These are phyloP conservation scores for Mionectes macconnelli DNA, from an alignment of 2,113 vertebrate genomes.

Conservation along the genomic window DNA sequence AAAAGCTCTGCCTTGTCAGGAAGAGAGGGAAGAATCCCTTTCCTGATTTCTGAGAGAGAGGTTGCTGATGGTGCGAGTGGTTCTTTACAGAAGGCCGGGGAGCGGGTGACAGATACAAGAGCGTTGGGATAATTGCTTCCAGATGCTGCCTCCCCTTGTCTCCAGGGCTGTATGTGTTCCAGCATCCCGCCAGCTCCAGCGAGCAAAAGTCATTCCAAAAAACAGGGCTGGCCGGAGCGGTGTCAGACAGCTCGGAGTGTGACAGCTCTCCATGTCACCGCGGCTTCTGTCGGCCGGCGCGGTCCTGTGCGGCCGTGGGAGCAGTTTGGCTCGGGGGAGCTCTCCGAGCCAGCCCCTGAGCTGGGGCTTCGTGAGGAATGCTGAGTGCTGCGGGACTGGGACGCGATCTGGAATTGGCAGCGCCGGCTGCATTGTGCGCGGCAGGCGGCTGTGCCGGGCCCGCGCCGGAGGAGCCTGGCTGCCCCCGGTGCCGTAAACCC, in stretches of 20 bases:
- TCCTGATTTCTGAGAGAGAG: not conserved
- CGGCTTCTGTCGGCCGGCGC: not conserved
- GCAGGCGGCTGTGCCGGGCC: not conserved
- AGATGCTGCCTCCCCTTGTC: not conserved
- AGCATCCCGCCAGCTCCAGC: not conserved
- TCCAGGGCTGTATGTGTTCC: not conserved
- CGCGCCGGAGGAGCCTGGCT: not conserved
- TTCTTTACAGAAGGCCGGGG: not conserved
- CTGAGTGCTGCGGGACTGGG: accelerated
- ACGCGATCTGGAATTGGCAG: not conserved
- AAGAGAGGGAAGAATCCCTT: not conserved
- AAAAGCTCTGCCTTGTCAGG: not conserved
- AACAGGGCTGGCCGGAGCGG: accelerated
- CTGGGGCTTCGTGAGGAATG: not conserved
- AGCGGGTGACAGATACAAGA: slow-evolving; percentile 16
- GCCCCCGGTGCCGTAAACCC: not conserved
- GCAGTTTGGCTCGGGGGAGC: accelerated
- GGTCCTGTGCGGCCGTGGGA: not conserved
- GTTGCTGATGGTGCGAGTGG: not conserved
- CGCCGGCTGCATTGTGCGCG: accelerated
- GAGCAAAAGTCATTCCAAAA: not conserved
- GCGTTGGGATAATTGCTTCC: not conserved
- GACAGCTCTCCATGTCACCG: accelerated
- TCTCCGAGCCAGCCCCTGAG: not conserved
- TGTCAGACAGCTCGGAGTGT: not conserved